phyloP scores from a whole-genome alignment of 2,113 vertebrate species.

The Hippocampus zosterae region DNA sequence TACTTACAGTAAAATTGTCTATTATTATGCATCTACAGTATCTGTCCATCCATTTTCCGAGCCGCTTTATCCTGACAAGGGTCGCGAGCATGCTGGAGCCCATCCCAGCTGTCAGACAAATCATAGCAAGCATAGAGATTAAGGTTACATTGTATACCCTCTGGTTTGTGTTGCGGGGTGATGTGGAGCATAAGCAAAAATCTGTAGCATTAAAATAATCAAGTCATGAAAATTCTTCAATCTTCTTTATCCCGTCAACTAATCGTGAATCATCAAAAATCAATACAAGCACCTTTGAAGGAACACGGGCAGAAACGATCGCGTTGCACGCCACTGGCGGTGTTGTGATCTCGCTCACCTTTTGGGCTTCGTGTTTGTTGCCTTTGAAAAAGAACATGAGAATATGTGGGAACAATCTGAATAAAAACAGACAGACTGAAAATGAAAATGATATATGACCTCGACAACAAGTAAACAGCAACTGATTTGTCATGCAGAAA shows the following conservation, averaged over 20 bases:
- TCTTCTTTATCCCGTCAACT: neutral
- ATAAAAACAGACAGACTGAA: neutral
- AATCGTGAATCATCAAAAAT: neutral
- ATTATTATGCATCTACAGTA: too few species aligned
- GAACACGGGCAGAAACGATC: neutral
- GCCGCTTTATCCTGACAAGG: too few species aligned
- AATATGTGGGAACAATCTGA: neutral
- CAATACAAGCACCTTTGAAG: neutral
- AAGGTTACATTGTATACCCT: neutral
- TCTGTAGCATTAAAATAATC: neutral
- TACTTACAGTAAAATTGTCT: neutral
- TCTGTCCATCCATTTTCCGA: too few species aligned
- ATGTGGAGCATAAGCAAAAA: neutral
- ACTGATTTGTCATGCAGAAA: neutral
- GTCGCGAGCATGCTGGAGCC: too few species aligned
- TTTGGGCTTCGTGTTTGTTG: neutral
- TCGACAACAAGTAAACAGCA: slow-evolving; percentile 2
- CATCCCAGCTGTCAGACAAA: neutral
- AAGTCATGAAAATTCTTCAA: neutral
- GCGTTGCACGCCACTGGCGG: neutral
- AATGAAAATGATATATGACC: neutral
- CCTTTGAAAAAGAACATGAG: neutral
- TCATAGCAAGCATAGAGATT: neutral
- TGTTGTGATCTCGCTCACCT: neutral
- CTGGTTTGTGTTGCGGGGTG: neutral